A percentile compares a stretch with the other conserved stretches of the same genome.
Conservation (phyloP, 2,797 vertebrate species). For the Poecilia velifera region DNA sequence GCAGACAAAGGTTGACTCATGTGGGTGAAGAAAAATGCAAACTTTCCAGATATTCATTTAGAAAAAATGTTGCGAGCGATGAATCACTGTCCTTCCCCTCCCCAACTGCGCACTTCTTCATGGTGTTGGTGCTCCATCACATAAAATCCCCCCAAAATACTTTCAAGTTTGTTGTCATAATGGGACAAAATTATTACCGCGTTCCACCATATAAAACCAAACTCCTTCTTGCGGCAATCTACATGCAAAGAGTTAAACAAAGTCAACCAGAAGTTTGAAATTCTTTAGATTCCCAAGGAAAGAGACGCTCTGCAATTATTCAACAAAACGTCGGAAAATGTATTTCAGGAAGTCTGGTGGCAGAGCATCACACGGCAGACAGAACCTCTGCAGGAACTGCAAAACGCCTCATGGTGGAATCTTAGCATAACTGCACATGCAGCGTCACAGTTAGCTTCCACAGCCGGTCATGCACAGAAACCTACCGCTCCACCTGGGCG, state of each 20-base stretch:
- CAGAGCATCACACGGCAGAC: constrained; percentile 30
- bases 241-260: constrained; percentile 31
- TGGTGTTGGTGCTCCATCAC: neutral
- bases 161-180: neutral
- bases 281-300: neutral
- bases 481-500: constrained; percentile 89
- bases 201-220: neutral
- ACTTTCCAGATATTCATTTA: neutral
- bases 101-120: neutral
- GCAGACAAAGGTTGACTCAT: neutral
- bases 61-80: neutral
- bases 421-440: constrained; percentile 46
- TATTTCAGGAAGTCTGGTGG: neutral
- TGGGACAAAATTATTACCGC: neutral
- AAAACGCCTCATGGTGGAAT: constrained; percentile 12
- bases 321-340: constrained; percentile 1
- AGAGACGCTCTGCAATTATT: neutral
- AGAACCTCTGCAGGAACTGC: constrained; percentile 11
- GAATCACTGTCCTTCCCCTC: neutral
- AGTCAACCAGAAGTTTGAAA: constrained; percentile 6
- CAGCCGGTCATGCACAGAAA: constrained; percentile 75
- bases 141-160: constrained; percentile 3
- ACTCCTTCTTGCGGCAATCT: neutral
- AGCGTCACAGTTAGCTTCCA: constrained; percentile 53
- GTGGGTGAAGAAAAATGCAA: neutral